Evolutionary conservation across 2,797 vertebrate genomes (phyloP), one percentile per base, ranked within the genome.

Genomic region (Oceanodroma leucorhoa): DNA sequence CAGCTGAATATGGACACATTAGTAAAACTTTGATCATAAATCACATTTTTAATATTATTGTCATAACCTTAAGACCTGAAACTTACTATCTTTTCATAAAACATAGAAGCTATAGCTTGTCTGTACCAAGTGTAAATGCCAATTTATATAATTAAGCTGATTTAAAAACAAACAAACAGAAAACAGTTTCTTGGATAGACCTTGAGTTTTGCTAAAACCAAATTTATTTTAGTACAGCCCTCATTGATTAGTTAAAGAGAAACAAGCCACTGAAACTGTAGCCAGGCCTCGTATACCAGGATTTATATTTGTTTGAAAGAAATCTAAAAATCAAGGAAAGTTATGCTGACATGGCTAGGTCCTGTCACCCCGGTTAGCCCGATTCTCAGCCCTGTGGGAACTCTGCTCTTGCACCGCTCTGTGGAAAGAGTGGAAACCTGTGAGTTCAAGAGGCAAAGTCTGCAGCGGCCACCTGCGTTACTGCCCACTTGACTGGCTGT

Each of bases 31-130:
- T 67, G 38, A 48, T 57, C 14, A 83, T 73, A 87, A 82, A 91
- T 84, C 22, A 8, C 41, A 89, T 77, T 94, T 92, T 94, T 36
- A 72, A 77, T 87, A 72, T 79, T 77, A 61, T 60, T 84, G 26
- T 58, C 55, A 70, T 50, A 82, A 81, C 14, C 14, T 55, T 79
- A 88, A 90, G 27, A 34, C 7, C 46, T 34, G 10, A 80, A 81
- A 72, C 36, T 92, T 62, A 71, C 10, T 82, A 45, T 67, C 50
- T 73, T 82, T 83, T 90, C 27, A 64, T 46, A 64, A 83, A 80
- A 77, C 7, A 19, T 8, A 64, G 8, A 70, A 73, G 4, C 22
- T 80, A 40, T 40, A 66, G 7, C 15, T 82, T 72, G 14, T 24
- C 48, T 80, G 40, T 70, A 41, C 22, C 23, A 46, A 10, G 9